Evolutionary conservation across 2,113 vertebrate genomes (phyloP).

Genomic region (Monopterus albus): DNA sequence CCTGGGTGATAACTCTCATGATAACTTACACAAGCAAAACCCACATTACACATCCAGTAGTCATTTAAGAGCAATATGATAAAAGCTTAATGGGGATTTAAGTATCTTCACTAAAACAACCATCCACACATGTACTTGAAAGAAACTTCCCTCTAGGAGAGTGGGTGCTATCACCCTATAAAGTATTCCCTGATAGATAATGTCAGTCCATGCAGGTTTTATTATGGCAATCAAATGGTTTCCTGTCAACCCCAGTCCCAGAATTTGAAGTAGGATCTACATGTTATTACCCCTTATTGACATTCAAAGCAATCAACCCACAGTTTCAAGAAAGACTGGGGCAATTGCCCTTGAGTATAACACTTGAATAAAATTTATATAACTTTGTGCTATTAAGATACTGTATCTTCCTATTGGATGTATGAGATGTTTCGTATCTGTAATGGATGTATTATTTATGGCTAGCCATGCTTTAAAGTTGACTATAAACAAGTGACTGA

Average conservation of each 20-base stretch:
- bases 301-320: constrained; percentile 36
- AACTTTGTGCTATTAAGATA: constrained; percentile 56
- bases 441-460: constrained; percentile 64
- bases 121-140: neutral
- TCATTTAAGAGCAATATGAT: neutral
- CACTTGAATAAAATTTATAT: constrained; percentile 55
- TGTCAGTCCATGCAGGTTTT: constrained; percentile 18
- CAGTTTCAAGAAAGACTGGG: constrained; percentile 43
- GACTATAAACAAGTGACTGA: constrained; percentile 60
- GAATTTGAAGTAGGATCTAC: constrained; percentile 13
- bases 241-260: constrained; percentile 22
- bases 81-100: constrained; percentile 10
- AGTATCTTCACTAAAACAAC: constrained; percentile 10
- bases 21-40: constrained; percentile 23
- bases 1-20: constrained; percentile 5
- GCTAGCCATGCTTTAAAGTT: constrained; percentile 53
- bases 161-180: neutral
- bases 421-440: constrained; percentile 40
- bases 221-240: constrained; percentile 30
- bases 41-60: neutral
- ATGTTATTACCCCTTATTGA: constrained; percentile 43
- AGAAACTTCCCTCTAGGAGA: neutral
- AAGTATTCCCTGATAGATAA: constrained; percentile 8
- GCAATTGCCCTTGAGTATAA: constrained; percentile 58
- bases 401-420: constrained; percentile 44